Percentiles rank a stretch among this genome's conserved stretches.
Evolutionary conservation across 2,797 vertebrate species (phyloP).

Genomic region (Tragopan temminckii): DNA sequence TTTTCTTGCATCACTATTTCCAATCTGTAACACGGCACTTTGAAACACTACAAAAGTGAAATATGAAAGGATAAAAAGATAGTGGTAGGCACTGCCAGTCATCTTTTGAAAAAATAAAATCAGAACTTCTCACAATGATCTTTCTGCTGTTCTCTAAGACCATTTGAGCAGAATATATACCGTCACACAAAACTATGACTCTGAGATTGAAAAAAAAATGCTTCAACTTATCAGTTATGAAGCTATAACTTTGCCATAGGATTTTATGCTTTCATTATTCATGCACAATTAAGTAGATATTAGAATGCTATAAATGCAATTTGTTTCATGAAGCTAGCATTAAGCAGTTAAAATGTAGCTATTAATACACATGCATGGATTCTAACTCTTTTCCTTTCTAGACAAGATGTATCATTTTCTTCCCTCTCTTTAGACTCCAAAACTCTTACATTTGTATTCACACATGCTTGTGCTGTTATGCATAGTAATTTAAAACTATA

Average conservation of each 20-base stretch:
- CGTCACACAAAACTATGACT: not conserved
- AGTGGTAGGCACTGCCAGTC: not conserved
- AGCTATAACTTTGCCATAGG: not conserved
- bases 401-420: not conserved
- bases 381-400: not conserved
- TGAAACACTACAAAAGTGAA: not conserved
- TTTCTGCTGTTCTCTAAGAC: not conserved
- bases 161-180: not conserved
- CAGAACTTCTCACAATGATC: not conserved
- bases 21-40: fast-evolving
- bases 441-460: not conserved
- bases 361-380: conserved; percentile 7
- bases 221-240: not conserved
- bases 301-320: not conserved
- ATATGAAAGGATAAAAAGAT: not conserved
- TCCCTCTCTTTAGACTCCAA: not conserved
- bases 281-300: conserved; percentile 23
- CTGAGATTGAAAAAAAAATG: not conserved
- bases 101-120: not conserved
- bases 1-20: not conserved
- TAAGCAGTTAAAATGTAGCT: conserved; percentile 29
- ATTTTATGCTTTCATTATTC: conserved; percentile 25
- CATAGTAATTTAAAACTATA: not conserved
- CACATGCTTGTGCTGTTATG: not conserved
- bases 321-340: conserved; percentile 28